Percentiles rank a stretch among this genome's conserved stretches.
Conservation (phyloP, 2,797 vertebrate genomes). For the Limnodromus scolopaceus region DNA sequence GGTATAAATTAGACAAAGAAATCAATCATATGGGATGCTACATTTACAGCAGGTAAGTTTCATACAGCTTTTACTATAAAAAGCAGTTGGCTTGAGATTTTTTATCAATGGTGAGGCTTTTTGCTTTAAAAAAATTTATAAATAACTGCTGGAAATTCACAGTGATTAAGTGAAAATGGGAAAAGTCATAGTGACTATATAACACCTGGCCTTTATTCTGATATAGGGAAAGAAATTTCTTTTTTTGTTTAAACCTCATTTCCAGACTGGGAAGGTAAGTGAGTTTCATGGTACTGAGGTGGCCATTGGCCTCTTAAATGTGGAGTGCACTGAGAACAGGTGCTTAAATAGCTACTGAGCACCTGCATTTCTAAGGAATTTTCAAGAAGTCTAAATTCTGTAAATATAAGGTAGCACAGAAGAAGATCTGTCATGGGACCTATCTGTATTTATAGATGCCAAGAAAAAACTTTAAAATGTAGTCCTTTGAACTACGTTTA, state of each 20-base stretch:
- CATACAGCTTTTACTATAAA: not conserved
- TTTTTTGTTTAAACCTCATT: not conserved
- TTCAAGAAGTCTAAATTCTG: not conserved
- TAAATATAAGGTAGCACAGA: not conserved
- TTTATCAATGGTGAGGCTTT: not conserved
- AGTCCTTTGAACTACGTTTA: not conserved
- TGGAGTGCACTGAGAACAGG: not conserved
- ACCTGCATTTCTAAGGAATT: not conserved
- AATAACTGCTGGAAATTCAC: not conserved
- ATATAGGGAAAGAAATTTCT: not conserved
- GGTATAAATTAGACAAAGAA: constrained; percentile 87
- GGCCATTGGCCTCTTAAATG: not conserved
- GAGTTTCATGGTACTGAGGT: not conserved
- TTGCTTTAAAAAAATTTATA: not conserved
- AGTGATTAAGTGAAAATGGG: not conserved
- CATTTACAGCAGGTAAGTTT: constrained; percentile 89
- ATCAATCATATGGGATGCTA: constrained; percentile 87
- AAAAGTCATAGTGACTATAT: not conserved
- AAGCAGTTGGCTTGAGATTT: not conserved
- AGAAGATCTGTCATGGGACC: not conserved
- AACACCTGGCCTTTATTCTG: not conserved
- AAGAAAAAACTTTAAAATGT: not conserved
- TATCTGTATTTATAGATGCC: not conserved
- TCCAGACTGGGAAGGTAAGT: not conserved
- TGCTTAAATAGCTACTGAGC: not conserved